These are phyloP conservation scores for Listronotus oregonensis DNA, from an alignment of 1,140 invertebrate species.

Conservation along the genomic window DNA sequence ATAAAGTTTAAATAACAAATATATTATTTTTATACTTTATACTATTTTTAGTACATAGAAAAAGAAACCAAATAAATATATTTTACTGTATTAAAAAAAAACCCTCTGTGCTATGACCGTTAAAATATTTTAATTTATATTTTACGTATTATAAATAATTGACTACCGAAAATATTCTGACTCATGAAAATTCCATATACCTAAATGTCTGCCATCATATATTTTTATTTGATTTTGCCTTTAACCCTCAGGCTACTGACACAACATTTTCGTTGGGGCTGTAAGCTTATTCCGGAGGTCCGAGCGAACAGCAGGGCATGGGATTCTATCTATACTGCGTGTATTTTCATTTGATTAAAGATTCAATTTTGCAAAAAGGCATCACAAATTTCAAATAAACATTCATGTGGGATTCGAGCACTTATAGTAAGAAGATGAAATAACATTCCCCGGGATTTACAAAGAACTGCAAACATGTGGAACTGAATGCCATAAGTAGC, in stretches of 20 bases:
- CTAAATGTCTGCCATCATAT: constrained; percentile 4
- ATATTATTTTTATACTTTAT: too few relatives aligned
- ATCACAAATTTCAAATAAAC: constrained; percentile 29
- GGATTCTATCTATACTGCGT: constrained; percentile 4
- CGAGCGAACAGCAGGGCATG: constrained; percentile 20
- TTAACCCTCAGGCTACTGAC: constrained; percentile 21
- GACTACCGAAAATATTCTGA: background rate
- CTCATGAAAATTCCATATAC: constrained; percentile 26
- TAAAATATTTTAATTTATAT: too few relatives aligned
- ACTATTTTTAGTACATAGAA: too few relatives aligned
- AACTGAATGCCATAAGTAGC: background rate
- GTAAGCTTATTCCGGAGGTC: constrained; percentile 28
- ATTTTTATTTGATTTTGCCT: constrained; percentile 16
- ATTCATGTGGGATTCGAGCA: constrained; percentile 24
- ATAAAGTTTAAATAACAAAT: too few relatives aligned
- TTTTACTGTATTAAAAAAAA: too few relatives aligned
- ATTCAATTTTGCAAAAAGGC: constrained; percentile 34
- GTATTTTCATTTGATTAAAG: constrained; percentile 34
- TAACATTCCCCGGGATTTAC: constrained; percentile 28
- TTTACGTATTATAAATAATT: constrained; percentile 12
- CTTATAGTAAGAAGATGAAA: constrained; percentile 34
- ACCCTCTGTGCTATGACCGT: too few relatives aligned
- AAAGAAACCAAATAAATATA: too few relatives aligned
- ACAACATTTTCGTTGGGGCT: constrained; percentile 23
- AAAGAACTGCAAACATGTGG: constrained; percentile 24